These are phyloP conservation scores for Actenoides hombroni DNA, from an alignment of 2,113 vertebrate species.

Conservation along the genomic window DNA sequence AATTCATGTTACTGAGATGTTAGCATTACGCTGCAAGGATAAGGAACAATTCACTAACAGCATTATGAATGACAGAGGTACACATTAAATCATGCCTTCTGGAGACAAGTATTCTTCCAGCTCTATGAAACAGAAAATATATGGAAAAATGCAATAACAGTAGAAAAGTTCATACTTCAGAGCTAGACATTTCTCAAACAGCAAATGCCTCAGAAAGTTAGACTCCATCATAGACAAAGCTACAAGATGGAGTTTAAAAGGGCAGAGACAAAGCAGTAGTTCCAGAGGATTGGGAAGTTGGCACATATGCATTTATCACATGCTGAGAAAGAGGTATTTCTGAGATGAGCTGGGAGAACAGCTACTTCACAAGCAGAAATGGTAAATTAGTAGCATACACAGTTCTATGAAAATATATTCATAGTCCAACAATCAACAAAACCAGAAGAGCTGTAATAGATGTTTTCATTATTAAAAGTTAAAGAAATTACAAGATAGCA, in stretches of 20 bases:
- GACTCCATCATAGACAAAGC: not conserved
- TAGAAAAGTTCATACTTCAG: not conserved
- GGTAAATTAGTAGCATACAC: not conserved
- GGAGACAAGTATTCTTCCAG: not conserved
- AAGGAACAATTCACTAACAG: not conserved
- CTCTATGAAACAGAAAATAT: not conserved
- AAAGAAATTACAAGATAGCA: not conserved
- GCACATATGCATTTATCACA: not conserved
- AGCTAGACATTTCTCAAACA: not conserved
- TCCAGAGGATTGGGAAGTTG: not conserved
- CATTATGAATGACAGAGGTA: not conserved
- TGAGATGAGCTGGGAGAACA: not conserved
- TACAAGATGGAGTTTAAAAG: not conserved
- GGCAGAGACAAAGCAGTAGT: not conserved
- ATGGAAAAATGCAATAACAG: not conserved
- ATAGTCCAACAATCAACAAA: not conserved
- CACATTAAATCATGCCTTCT: conserved; percentile 3
- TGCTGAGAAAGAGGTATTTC: not conserved
- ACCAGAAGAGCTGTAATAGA: not conserved
- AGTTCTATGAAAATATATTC: not conserved
- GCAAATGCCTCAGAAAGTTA: not conserved
- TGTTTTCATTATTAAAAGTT: not conserved
- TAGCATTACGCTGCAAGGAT: not conserved
- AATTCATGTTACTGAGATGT: not conserved
- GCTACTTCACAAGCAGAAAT: not conserved